Evolutionary conservation across 2,797 vertebrate species (phyloP).

Genomic region (Enteromius fasciolatus): DNA sequence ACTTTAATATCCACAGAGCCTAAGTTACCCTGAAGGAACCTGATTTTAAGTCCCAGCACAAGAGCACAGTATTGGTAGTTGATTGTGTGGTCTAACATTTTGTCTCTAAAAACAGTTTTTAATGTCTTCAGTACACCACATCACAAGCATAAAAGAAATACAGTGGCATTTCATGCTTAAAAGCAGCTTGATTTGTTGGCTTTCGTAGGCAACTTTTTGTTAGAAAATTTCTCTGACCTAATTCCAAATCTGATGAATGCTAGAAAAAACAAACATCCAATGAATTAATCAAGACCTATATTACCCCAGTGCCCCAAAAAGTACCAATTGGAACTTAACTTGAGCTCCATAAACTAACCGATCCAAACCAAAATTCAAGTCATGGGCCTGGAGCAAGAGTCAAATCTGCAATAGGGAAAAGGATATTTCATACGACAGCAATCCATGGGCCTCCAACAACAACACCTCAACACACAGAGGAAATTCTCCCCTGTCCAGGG

Average conservation of each 20-base stretch:
- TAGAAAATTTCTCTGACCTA: background rate
- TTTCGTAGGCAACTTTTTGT: background rate
- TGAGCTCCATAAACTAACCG: slow-evolving; percentile 67
- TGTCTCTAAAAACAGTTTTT: background rate
- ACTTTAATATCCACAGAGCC: background rate
- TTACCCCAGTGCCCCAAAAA: slow-evolving; percentile 60
- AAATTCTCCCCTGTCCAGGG: slow-evolving; percentile 82
- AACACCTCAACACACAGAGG: slow-evolving; percentile 83
- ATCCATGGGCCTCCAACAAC: slow-evolving; percentile 82
- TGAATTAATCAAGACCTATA: slow-evolving; percentile 35
- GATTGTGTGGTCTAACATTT: background rate
- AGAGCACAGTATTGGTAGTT: background rate
- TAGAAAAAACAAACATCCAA: slow-evolving; percentile 26
- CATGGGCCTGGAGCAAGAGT: slow-evolving; percentile 67
- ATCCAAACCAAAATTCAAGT: slow-evolving; percentile 72
- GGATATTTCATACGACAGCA: slow-evolving; percentile 75
- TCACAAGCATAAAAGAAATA: background rate
- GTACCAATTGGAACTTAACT: slow-evolving; percentile 56
- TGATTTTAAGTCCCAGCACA: background rate
- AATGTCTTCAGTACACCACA: background rate
- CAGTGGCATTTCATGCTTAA: background rate
- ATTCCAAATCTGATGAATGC: slow-evolving; percentile 38
- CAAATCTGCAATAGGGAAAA: slow-evolving; percentile 72
- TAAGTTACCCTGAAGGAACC: background rate
- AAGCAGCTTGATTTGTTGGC: background rate